A percentile compares a stretch with the other conserved stretches of the same genome.
phyloP scores from a whole-genome alignment of 35 echinoderm and acorn worm genomes.

The Patiria miniata region DNA sequence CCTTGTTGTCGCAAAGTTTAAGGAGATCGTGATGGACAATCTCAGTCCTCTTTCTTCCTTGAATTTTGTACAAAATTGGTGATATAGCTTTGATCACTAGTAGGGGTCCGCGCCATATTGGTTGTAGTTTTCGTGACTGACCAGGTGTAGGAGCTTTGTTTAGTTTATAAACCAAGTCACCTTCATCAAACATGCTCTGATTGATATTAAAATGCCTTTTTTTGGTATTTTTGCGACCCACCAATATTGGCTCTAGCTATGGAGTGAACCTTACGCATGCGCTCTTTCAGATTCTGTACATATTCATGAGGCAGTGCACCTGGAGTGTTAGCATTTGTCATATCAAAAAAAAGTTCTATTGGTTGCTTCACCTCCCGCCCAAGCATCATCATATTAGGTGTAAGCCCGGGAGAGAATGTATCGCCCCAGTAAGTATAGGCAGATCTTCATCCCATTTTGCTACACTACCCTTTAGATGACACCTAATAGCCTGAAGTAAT shows the following conservation, averaged over 20 bases:
- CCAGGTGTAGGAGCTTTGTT: neutral
- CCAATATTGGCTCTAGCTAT: conserved; percentile 11
- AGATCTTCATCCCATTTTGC: conserved; percentile 14
- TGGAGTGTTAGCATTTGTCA: neutral
- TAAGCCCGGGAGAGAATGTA: too few relatives aligned
- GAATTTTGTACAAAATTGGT: too few relatives aligned
- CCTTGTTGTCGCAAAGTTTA: neutral
- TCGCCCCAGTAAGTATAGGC: too few relatives aligned
- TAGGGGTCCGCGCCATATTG: neutral
- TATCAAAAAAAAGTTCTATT: conserved; percentile 5
- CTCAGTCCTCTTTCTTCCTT: too few relatives aligned
- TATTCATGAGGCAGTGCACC: neutral
- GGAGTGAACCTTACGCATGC: neutral
- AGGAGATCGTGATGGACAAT: too few relatives aligned
- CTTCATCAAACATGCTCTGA: too few relatives aligned
- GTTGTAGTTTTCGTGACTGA: neutral
- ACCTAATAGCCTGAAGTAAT: too few relatives aligned
- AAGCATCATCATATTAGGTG: conserved; percentile 1
- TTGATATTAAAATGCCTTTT: too few relatives aligned
- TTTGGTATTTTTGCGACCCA: neutral
- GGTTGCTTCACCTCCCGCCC: conserved; percentile 1
- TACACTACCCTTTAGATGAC: neutral
- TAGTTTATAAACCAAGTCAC: neutral
- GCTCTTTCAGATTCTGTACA: conserved; percentile 4
- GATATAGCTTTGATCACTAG: neutral